Evolutionary conservation across 1,140 invertebrate species (phyloP).

Genomic region (Harpegnathos saltator): DNA sequence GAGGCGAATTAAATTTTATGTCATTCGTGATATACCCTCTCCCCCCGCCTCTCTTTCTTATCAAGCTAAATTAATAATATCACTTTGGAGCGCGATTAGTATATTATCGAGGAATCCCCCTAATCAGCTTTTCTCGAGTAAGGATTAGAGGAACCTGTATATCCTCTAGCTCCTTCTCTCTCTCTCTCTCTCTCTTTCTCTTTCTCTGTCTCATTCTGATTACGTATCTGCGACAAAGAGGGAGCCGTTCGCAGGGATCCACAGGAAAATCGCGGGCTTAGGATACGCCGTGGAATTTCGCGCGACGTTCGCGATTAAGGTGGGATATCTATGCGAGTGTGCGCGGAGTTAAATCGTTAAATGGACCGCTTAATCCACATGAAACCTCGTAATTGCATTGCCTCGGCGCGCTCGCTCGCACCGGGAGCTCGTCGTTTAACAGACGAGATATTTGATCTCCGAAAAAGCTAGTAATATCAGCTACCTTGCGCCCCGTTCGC

Average conservation of each 20-base stretch:
- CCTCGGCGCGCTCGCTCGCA: not conserved
- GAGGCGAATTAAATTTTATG: not conserved
- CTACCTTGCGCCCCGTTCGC: too few species aligned
- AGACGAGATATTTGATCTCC: conserved; percentile 40
- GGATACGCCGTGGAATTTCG: conserved; percentile 36
- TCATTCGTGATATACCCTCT: not conserved
- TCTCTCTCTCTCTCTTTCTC: too few species aligned
- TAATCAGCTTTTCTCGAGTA: conserved; percentile 19
- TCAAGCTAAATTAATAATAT: not conserved
- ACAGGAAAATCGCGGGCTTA: not conserved
- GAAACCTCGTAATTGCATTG: conserved; percentile 48
- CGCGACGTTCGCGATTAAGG: conserved; percentile 40
- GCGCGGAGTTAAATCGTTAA: conserved; percentile 59
- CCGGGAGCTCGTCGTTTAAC: not conserved
- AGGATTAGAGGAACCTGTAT: not conserved
- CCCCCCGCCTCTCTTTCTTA: not conserved
- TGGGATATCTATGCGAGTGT: conserved; percentile 27
- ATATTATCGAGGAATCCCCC: not conserved
- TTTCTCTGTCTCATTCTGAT: not conserved
- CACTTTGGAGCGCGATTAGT: not conserved
- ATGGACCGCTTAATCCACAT: conserved; percentile 44
- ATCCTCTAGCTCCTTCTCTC: too few species aligned
- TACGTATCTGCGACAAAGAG: conserved; percentile 2
- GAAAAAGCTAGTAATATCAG: conserved; percentile 46
- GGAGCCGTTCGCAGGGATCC: not conserved